Conservation (phyloP, 2,888 invertebrate species). For the Aspidapion aeneum region DNA sequence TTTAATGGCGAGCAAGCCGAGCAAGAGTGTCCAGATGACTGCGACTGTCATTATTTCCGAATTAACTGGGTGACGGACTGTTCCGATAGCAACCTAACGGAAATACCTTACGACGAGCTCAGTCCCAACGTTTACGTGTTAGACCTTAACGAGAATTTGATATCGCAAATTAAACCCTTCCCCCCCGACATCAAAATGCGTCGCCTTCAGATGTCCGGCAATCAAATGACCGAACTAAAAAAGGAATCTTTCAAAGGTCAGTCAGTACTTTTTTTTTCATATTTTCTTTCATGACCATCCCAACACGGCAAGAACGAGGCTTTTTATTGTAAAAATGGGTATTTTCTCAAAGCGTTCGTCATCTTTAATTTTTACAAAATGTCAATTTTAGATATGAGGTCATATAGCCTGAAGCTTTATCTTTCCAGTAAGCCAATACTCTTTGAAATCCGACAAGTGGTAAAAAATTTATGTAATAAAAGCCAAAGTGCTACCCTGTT, state of each 20-base stretch:
- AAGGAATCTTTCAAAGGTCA: constrained; percentile 53
- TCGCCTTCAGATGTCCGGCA: constrained; percentile 66
- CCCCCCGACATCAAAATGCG: constrained; percentile 67
- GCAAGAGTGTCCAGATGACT: constrained; percentile 68
- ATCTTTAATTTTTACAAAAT: too few species aligned
- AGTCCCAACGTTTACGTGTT: constrained; percentile 67
- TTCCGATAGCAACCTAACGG: constrained; percentile 69
- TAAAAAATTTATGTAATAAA: too few species aligned
- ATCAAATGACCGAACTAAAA: constrained; percentile 57
- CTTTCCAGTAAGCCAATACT: too few species aligned
- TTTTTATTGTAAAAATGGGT: too few species aligned
- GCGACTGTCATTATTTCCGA: constrained; percentile 72
- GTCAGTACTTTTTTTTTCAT: too few species aligned
- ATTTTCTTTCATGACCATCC: too few species aligned
- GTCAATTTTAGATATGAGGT: too few species aligned
- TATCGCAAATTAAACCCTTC: constrained; percentile 58
- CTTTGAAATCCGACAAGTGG: too few species aligned
- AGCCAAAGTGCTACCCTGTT: too few species aligned
- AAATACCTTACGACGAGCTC: constrained; percentile 64
- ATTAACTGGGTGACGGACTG: constrained; percentile 77
- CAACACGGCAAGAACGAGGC: too few species aligned
- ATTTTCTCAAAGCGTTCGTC: too few species aligned
- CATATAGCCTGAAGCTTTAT: too few species aligned
- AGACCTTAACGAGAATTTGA: constrained; percentile 67
- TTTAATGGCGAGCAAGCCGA: constrained; percentile 64